These are phyloP conservation scores for Rhadina sibilatrix DNA, from an alignment of 2,113 vertebrate genomes.

Conservation along the genomic window DNA sequence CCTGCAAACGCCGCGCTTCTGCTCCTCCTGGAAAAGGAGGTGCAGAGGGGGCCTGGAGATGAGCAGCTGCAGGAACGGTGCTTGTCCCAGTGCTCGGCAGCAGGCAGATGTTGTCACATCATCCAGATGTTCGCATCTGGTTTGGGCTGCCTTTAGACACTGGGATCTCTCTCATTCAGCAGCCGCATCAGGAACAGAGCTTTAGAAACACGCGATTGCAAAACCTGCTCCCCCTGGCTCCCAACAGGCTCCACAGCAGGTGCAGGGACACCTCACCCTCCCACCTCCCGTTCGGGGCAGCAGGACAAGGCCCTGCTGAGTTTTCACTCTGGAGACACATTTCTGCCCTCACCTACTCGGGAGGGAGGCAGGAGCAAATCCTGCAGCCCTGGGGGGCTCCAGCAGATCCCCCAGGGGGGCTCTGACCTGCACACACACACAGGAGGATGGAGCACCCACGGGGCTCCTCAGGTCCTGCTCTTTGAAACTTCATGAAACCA, in stretches of 20 bases:
- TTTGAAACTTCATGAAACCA: not conserved
- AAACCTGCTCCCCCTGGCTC: not conserved
- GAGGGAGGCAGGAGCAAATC: not conserved
- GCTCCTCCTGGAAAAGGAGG: conserved; percentile 2
- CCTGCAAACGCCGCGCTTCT: not conserved
- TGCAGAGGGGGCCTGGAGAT: not conserved
- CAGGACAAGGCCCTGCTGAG: not conserved
- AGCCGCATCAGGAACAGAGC: not conserved
- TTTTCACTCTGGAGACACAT: not conserved
- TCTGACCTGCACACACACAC: not conserved
- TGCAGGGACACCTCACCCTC: not conserved
- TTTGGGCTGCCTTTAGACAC: not conserved
- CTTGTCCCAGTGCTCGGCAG: conserved; percentile 13
- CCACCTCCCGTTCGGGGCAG: not conserved
- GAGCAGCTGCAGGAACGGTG: not conserved
- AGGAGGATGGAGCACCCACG: not conserved
- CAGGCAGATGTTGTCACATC: not conserved
- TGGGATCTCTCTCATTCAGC: not conserved
- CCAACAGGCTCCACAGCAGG: not conserved
- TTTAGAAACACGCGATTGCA: not conserved
- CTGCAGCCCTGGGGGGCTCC: not conserved
- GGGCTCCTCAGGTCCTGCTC: not conserved
- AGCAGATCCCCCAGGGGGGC: not conserved
- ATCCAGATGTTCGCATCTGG: not conserved
- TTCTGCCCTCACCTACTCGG: not conserved